Percentiles rank a stretch among this genome's conserved stretches.
Conservation (phyloP, 2,888 invertebrate genomes). For the Ophioninae sp. region DNA sequence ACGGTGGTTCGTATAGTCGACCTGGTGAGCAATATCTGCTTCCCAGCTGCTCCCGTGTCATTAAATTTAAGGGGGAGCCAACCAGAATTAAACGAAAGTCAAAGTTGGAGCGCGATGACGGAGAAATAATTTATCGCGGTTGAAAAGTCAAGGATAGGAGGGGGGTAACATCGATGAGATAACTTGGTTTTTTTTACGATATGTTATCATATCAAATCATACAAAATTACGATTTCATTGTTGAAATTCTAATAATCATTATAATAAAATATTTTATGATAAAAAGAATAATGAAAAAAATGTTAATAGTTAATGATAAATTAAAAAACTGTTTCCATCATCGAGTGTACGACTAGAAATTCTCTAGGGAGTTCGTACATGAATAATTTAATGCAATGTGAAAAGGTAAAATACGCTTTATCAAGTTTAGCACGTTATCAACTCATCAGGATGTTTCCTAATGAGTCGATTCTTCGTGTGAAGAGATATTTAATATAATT, state of each 20-base stretch:
- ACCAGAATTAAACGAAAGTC: conserved; percentile 33
- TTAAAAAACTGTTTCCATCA: too few species aligned
- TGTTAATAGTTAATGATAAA: too few species aligned
- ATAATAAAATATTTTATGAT: too few species aligned
- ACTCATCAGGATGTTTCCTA: not conserved
- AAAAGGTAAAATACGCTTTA: not conserved
- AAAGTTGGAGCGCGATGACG: not conserved
- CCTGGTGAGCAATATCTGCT: conserved; percentile 53
- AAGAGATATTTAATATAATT: not conserved
- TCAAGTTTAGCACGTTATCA: not conserved
- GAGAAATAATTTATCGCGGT: conserved; percentile 15
- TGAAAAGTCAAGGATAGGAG: not conserved
- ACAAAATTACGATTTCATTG: too few species aligned
- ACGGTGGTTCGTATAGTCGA: conserved; percentile 15
- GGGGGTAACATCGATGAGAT: too few species aligned
- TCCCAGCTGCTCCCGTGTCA: conserved; percentile 48
- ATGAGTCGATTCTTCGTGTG: not conserved
- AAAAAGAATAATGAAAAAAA: too few species aligned
- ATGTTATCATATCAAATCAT: too few species aligned
- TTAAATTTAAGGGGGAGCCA: conserved; percentile 44
- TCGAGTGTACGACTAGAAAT: too few species aligned
- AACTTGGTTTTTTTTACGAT: too few species aligned
- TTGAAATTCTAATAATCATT: too few species aligned
- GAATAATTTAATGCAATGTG: not conserved
- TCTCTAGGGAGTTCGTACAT: not conserved